These are phyloP conservation scores for Sarcophaga rosellei DNA, from an alignment of 2,888 invertebrate genomes.

Conservation along the genomic window DNA sequence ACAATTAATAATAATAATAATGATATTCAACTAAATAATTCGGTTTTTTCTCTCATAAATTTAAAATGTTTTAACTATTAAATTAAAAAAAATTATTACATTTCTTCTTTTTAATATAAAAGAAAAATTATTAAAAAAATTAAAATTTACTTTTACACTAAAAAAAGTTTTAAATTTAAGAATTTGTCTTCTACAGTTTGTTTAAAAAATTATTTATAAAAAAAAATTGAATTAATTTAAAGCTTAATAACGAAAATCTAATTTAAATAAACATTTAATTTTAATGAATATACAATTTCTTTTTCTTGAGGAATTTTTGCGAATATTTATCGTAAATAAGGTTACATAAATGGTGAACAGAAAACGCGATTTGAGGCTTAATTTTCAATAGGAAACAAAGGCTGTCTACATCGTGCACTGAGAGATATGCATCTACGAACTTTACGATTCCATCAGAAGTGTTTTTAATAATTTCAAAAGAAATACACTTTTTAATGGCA, in stretches of 20 bases:
- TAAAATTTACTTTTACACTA: conserved; percentile 15
- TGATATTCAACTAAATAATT: conserved; percentile 52
- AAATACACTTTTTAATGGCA: no score
- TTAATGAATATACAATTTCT: conserved; percentile 55
- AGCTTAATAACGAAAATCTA: conserved; percentile 50
- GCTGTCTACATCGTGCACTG: no score
- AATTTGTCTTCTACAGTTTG: conserved; percentile 68
- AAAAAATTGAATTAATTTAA: conserved; percentile 47
- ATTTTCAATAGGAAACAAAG: no score
- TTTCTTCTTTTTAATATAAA: background rate
- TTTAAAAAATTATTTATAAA: conserved; percentile 19
- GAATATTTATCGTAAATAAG: background rate
- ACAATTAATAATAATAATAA: background rate
- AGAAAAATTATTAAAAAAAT: conserved; percentile 6
- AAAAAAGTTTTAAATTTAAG: conserved; percentile 58
- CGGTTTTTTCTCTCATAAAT: background rate
- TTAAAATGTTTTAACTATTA: conserved; percentile 29
- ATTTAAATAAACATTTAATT: conserved; percentile 29
- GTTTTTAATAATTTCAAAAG: no score
- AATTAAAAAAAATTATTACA: conserved; percentile 2
- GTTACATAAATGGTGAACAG: no score
- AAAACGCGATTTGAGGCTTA: no score
- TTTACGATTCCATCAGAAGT: no score
- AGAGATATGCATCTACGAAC: no score
- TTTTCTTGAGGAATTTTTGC: conserved; percentile 14